phyloP scores from a whole-genome alignment of 2,888 invertebrate genomes.

The Meganola albula region DNA sequence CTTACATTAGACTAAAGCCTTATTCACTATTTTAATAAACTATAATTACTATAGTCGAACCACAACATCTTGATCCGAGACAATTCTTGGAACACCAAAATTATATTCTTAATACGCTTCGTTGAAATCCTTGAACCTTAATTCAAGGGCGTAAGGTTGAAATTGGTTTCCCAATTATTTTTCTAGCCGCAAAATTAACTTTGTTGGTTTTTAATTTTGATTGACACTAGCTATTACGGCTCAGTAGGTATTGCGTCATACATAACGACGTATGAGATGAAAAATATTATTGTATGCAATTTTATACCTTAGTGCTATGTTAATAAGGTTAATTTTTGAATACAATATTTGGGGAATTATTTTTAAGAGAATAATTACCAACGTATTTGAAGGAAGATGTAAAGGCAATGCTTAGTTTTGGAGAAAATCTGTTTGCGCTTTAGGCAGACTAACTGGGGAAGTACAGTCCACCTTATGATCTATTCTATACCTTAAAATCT shows the following conservation, averaged over 20 bases:
- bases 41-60: conserved; percentile 47
- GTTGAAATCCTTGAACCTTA: conserved; percentile 22
- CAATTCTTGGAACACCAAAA: conserved; percentile 58
- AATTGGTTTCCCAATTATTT: conserved; percentile 38
- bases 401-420: conserved; percentile 22
- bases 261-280: conserved; percentile 55
- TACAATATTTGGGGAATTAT: conserved; percentile 14
- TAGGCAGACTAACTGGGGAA: no score
- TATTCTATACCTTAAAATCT: no score
- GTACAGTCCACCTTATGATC: no score
- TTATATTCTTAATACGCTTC: conserved; percentile 25
- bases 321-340: conserved; percentile 21
- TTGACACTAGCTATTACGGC: conserved; percentile 75
- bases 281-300: conserved; percentile 25
- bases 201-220: conserved; percentile 73
- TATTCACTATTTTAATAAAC: conserved; percentile 38
- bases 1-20: no score
- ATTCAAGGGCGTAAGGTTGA: conserved; percentile 35
- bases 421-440: no score
- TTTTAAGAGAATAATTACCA: conserved; percentile 29
- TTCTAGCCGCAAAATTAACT: conserved; percentile 45
- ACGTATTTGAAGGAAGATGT: conserved; percentile 30
- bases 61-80: conserved; percentile 47
- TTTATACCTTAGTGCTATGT: conserved; percentile 19
- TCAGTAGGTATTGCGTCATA: conserved; percentile 72